These are phyloP conservation scores for Otus sunia DNA, from an alignment of 2,113 vertebrate species.

Conservation along the genomic window DNA sequence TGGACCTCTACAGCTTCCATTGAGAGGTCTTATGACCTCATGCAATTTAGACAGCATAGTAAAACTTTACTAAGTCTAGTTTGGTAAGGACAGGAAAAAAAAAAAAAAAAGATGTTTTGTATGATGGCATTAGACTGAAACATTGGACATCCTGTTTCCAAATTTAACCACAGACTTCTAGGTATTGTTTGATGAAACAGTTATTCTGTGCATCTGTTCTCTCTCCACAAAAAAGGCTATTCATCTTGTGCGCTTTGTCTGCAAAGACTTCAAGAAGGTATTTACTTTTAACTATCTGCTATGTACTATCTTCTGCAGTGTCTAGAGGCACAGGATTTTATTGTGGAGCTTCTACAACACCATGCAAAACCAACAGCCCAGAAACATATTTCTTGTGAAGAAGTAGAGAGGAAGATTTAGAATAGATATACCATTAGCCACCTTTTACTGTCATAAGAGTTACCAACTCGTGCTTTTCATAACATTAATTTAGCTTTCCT, in stretches of 20 bases:
- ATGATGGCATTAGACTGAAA: not conserved
- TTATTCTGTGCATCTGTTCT: not conserved
- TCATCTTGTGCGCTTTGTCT: not conserved
- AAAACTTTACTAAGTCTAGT: not conserved
- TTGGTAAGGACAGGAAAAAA: not conserved
- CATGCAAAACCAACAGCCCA: not conserved
- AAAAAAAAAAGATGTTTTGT: not conserved
- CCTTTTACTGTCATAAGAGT: not conserved
- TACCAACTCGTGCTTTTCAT: not conserved
- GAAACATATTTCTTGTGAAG: not conserved
- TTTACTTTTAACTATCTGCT: not conserved
- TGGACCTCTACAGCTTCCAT: not conserved
- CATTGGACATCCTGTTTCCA: not conserved
- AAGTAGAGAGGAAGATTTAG: not conserved
- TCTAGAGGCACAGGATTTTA: not conserved
- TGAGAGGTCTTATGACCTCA: not conserved
- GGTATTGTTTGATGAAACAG: not conserved
- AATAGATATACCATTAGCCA: not conserved
- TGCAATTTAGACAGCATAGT: not conserved
- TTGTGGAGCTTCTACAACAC: not conserved
- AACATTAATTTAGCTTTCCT: not conserved
- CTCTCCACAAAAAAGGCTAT: not conserved
- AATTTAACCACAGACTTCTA: not conserved
- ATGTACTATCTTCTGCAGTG: not conserved
- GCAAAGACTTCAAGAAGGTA: not conserved